A percentile compares a stretch with the other conserved stretches of the same genome.
phyloP scores from a whole-genome alignment of 2,797 vertebrate genomes.

The Chaunax sp. region DNA sequence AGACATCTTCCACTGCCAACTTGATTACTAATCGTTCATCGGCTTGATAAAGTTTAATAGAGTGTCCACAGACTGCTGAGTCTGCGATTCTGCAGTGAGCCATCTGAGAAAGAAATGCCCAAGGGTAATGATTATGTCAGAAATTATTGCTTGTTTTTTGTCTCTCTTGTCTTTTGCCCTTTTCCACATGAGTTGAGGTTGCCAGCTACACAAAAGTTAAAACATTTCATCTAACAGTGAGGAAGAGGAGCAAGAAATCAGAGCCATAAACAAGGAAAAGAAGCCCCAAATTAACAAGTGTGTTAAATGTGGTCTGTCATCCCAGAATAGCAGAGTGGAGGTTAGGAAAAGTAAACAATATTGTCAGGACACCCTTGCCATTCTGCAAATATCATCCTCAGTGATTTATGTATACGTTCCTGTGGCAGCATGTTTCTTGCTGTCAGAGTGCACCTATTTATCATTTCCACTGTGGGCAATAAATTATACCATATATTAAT shows the following conservation, averaged over 20 bases:
- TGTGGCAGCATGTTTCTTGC: constrained; percentile 41
- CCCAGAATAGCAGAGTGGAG: neutral
- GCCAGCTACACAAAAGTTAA: constrained; percentile 40
- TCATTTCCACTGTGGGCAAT: constrained; percentile 40
- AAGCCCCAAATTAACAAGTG: constrained; percentile 23
- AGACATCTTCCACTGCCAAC: constrained; percentile 44
- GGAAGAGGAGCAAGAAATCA: constrained; percentile 64
- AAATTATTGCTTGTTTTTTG: constrained; percentile 49
- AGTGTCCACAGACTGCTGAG: constrained; percentile 42
- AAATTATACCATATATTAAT: constrained; percentile 62
- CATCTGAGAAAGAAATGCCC: constrained; percentile 40
- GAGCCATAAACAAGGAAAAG: constrained; percentile 54
- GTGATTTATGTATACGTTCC: constrained; percentile 45
- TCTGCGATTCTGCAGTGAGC: constrained; percentile 38
- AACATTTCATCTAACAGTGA: constrained; percentile 52
- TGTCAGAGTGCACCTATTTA: constrained; percentile 60
- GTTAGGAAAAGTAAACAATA: constrained; percentile 4
- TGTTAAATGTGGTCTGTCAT: constrained; percentile 31
- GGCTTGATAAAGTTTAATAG: constrained; percentile 46
- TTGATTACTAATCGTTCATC: constrained; percentile 58
- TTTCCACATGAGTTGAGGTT: neutral
- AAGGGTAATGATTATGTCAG: constrained; percentile 52
- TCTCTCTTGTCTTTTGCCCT: constrained; percentile 27
- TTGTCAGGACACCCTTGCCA: neutral
- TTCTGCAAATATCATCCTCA: constrained; percentile 30